phyloP scores from a whole-genome alignment of 2,797 vertebrate genomes.

The Propithecus perrieri region DNA sequence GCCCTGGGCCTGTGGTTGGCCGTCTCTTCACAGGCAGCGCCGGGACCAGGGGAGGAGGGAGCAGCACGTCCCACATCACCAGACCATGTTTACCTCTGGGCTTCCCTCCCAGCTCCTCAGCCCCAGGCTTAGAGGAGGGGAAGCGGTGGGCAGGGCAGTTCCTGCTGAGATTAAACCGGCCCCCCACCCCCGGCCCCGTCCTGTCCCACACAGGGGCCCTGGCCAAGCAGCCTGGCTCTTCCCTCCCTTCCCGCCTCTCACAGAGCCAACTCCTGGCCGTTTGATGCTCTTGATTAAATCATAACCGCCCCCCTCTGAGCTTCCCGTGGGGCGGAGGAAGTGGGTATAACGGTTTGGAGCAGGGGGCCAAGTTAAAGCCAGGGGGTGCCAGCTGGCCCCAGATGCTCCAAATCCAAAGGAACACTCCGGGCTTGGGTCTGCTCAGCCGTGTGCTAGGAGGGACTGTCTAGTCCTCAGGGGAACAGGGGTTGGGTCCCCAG shows the following conservation, averaged over 20 bases:
- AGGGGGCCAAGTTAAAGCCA: neutral
- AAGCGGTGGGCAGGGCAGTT: neutral
- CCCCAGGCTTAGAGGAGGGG: neutral
- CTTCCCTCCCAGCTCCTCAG: slow-evolving; percentile 42
- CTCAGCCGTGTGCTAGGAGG: fast-evolving
- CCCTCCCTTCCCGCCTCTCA: neutral
- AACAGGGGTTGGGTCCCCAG: neutral
- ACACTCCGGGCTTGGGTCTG: neutral
- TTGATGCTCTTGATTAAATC: slow-evolving; percentile 31
- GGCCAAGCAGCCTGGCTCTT: neutral
- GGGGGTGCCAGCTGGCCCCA: neutral
- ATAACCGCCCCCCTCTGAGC: neutral
- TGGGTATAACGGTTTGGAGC: neutral
- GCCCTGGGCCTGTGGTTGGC: neutral
- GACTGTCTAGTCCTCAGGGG: neutral
- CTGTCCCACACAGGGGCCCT: neutral
- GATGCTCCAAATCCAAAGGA: neutral
- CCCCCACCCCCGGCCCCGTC: neutral
- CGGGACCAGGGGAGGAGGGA: fast-evolving
- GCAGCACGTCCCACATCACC: neutral
- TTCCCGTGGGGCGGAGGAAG: slow-evolving; percentile 34
- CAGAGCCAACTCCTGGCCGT: neutral
- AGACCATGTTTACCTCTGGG: slow-evolving; percentile 38
- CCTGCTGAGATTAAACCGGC: slow-evolving; percentile 35
- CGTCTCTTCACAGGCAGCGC: neutral